Evolutionary conservation across 2,797 vertebrate species (phyloP), one percentile per base, ranked within the genome.

Genomic region (Nothura maculosa): DNA sequence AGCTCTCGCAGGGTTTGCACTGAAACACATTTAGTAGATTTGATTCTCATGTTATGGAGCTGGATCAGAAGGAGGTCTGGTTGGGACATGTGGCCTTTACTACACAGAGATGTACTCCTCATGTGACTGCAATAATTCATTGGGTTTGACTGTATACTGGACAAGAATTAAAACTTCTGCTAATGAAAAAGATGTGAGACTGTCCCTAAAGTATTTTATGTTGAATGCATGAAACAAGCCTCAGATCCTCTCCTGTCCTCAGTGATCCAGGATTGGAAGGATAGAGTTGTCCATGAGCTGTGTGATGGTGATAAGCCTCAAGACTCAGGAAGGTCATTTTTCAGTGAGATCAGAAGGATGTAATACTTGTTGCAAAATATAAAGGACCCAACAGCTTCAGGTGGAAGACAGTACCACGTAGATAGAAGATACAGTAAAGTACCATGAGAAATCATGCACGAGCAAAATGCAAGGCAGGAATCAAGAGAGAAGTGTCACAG

Each of bases 81-180:
- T 24, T 28, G 73, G 68, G 45, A 54, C 25, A 1, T 48, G 47
- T 12, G 48, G 40, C 72, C 25, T 4, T 57, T 50, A 22, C 43
- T 40, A 9, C 12, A 0, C 14, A 32, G 61, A 45, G 67, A 66
- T 2, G 2, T 42, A 25, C 30, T 58, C 36, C 70, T 58, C 13
- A 36, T 5, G 2, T 4, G 28, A 57, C 67, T 43, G n/a, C 57
- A 42, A 25, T 25, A 48, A 48, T 7, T 30, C 34, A 0, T 0
- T 67, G 60, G 18, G 21, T 76, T 63, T 57, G 28, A 28, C 28
- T 19, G 32, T 27, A 27, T 73, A 32, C 67, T 60, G 64, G n/a
- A 43, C 68, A 70, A 50, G 85, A 78, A 67, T 0, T 28, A 24
- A 0, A 72, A 25, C 43, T 84, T 55, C 57, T 54, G 62, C 27